Percentiles rank a stretch among this genome's conserved stretches.
phyloP scores from a whole-genome alignment of 2,113 vertebrate genomes.

The Antigone vipio region DNA sequence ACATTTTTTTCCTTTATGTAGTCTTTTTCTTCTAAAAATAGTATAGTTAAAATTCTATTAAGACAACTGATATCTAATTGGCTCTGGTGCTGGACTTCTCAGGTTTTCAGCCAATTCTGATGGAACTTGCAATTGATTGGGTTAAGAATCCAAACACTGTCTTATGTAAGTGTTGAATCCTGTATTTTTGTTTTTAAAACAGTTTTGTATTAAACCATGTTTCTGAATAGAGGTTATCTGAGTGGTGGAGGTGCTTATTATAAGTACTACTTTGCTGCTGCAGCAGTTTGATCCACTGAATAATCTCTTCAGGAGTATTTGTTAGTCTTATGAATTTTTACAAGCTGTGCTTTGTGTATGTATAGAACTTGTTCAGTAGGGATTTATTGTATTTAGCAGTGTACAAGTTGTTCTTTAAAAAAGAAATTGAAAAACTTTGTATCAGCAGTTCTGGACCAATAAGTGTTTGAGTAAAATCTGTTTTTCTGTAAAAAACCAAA shows the following conservation, averaged over 20 bases:
- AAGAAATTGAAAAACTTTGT: not conserved
- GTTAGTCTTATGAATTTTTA: not conserved
- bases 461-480: conserved; percentile 26
- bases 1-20: not conserved
- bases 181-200: not conserved
- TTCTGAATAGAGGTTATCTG: not conserved
- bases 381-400: conserved; percentile 29
- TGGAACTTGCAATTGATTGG: not conserved
- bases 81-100: not conserved
- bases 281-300: not conserved
- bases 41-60: not conserved
- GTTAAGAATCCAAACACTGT: not conserved
- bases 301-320: conserved; percentile 1
- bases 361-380: conserved; percentile 18
- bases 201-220: not conserved
- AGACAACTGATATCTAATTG: not conserved
- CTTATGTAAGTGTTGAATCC: not conserved
- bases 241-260: not conserved
- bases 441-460: not conserved
- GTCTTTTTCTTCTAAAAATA: not conserved
- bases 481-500: not conserved
- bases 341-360: conserved; percentile 1
- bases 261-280: not conserved
- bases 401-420: not conserved
- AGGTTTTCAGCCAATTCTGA: not conserved